Conservation (phyloP, 2,888 invertebrate genomes). For the Germaria angustata region DNA sequence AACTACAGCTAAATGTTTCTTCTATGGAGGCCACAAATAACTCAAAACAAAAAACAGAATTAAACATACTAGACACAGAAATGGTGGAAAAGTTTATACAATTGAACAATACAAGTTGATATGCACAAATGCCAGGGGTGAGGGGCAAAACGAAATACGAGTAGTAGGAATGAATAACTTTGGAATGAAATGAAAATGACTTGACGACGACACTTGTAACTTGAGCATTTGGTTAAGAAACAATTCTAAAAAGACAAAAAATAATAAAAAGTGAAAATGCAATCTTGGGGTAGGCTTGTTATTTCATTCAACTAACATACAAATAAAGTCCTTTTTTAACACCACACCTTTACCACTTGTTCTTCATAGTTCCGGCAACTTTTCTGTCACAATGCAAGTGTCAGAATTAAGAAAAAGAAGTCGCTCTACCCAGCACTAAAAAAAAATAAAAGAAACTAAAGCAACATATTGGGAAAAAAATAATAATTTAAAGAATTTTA, state of each 20-base stretch:
- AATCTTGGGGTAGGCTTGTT: conserved; percentile 42
- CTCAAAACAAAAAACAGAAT: not conserved
- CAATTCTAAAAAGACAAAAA: conserved; percentile 10
- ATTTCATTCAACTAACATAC: not conserved
- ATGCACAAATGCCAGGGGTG: conserved; percentile 42
- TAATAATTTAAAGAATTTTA: conserved; percentile 60
- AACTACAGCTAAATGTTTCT: conserved; percentile 58
- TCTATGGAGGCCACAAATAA: conserved; percentile 32
- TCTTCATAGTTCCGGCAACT: not conserved
- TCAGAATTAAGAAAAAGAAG: conserved; percentile 57
- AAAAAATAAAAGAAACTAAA: not conserved
- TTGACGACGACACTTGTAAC: conserved; percentile 65
- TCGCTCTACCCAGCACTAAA: conserved; percentile 21
- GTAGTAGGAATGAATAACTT: conserved; percentile 8
- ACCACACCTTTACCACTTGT: conserved; percentile 22
- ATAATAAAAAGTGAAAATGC: conserved; percentile 47
- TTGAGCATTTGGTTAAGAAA: conserved; percentile 59
- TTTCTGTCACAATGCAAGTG: conserved; percentile 58
- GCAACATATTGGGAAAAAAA: conserved; percentile 31
- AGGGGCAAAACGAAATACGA: conserved; percentile 30
- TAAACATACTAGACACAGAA: not conserved
- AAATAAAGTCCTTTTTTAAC: conserved; percentile 22
- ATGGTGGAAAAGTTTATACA: conserved; percentile 39
- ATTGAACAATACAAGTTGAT: conserved; percentile 54
- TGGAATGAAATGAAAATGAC: conserved; percentile 45